Evolutionary conservation across 2,797 vertebrate species (phyloP).

Genomic region (Hemibagrus guttatus): DNA sequence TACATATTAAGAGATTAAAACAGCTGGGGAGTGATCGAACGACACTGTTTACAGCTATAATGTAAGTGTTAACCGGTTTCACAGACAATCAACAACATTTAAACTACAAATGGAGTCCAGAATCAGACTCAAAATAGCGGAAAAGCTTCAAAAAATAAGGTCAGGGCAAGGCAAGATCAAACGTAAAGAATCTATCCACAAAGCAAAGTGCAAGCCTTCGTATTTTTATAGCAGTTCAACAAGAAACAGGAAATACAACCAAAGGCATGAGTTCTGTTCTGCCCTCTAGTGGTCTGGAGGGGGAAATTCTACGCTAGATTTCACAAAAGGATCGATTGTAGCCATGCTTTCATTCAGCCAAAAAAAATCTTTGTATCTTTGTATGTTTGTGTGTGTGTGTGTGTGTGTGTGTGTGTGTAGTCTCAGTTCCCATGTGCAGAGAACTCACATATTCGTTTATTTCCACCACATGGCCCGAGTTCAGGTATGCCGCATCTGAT

Average conservation of each 20-base stretch:
- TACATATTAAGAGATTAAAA: background rate
- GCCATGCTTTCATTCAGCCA: background rate
- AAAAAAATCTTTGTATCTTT: background rate
- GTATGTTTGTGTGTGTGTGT: background rate
- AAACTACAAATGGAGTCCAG: background rate
- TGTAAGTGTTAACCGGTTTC: background rate
- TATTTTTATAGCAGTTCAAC: background rate
- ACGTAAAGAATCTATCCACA: background rate
- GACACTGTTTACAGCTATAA: background rate
- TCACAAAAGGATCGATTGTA: background rate
- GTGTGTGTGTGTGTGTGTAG: background rate
- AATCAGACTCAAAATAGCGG: background rate
- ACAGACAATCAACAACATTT: background rate
- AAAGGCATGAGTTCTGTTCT: background rate
- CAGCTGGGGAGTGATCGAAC: background rate
- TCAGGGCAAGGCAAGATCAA: background rate
- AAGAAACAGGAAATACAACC: background rate
- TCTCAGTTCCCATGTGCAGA: background rate
- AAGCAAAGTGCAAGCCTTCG: background rate
- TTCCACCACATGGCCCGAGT: background rate
- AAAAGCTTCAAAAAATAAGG: background rate
- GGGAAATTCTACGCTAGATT: background rate
- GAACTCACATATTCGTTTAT: background rate
- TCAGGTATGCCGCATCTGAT: slow-evolving; percentile 5
- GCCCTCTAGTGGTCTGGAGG: background rate